A percentile compares a stretch with the other conserved stretches of the same genome.
Conservation (phyloP, 2,113 vertebrate genomes). For the Ahaetulla prasina region DNA sequence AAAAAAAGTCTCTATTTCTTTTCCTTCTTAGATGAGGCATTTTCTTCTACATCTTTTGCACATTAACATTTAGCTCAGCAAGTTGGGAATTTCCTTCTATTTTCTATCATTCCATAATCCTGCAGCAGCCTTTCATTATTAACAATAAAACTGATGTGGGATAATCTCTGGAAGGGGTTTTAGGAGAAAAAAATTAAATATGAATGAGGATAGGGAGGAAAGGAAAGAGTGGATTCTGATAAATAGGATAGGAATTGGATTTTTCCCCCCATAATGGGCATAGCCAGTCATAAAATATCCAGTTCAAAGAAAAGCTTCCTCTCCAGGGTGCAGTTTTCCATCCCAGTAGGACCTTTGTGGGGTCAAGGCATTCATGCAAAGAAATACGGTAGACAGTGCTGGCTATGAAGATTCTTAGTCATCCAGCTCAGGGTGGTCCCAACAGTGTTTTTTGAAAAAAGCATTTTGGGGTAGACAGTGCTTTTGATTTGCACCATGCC, state of each 20-base stretch:
- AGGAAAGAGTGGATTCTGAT: background rate
- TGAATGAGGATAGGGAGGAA: conserved; percentile 26
- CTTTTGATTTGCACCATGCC: background rate
- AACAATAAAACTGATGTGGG: conserved; percentile 24
- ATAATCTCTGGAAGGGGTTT: background rate
- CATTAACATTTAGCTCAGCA: conserved; percentile 20
- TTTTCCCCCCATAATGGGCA: background rate
- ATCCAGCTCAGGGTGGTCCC: background rate
- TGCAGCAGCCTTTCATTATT: conserved; percentile 22
- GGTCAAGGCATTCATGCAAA: background rate
- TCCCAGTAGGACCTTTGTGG: background rate
- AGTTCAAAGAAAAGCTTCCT: background rate
- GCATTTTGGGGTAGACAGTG: background rate
- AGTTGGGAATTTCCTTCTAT: conserved; percentile 1
- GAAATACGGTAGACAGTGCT: background rate
- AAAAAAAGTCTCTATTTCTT: background rate
- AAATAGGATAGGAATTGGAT: background rate
- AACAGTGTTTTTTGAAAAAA: background rate
- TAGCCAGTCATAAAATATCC: background rate
- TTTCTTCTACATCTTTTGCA: conserved; percentile 36
- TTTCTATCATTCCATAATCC: background rate
- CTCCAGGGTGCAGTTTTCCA: background rate
- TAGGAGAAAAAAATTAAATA: conserved; percentile 11
- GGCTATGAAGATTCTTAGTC: background rate
- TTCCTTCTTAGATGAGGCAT: background rate